These are phyloP conservation scores for Corythoichthys intestinalis DNA, from an alignment of 2,113 vertebrate genomes.

Conservation along the genomic window DNA sequence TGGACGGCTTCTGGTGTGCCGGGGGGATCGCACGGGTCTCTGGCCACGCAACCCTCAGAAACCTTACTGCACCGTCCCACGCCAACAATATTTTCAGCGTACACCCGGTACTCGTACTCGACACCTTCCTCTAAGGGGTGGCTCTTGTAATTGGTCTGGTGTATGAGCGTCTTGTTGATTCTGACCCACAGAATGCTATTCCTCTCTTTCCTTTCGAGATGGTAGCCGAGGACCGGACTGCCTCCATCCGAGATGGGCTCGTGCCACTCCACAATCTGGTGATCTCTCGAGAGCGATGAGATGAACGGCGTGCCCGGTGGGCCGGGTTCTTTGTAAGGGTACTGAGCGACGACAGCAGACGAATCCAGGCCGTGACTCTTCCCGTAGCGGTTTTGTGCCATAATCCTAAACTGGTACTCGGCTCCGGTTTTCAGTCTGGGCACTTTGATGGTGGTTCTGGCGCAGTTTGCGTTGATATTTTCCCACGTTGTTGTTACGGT, in stretches of 20 bases:
- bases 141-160: conserved; percentile 87
- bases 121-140: conserved; percentile 90
- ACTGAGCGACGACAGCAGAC: conserved; percentile 82
- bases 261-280: conserved; percentile 93
- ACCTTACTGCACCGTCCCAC: conserved; percentile 91
- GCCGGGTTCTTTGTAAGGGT: conserved; percentile 95
- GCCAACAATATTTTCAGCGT: conserved; percentile 97
- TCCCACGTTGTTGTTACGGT: conserved; percentile 91
- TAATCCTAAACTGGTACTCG: conserved; percentile 97
- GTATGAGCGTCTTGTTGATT: conserved; percentile 91
- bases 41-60: conserved; percentile 91
- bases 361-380: conserved; percentile 94
- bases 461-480: conserved; percentile 83
- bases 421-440: conserved; percentile 88
- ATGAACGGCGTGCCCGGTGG: conserved; percentile 95
- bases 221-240: conserved; percentile 88
- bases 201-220: conserved; percentile 95
- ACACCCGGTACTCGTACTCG: conserved; percentile 94
- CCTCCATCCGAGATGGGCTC: conserved; percentile 93
- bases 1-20: conserved; percentile 88
- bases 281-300: conserved; percentile 82
- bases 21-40: conserved; percentile 94
- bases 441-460: conserved; percentile 89
- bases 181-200: conserved; percentile 97
- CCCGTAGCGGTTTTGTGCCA: conserved; percentile 95